These are phyloP conservation scores for Potamilus streckersoni DNA, from an alignment of 1,140 invertebrate species.

Conservation along the genomic window DNA sequence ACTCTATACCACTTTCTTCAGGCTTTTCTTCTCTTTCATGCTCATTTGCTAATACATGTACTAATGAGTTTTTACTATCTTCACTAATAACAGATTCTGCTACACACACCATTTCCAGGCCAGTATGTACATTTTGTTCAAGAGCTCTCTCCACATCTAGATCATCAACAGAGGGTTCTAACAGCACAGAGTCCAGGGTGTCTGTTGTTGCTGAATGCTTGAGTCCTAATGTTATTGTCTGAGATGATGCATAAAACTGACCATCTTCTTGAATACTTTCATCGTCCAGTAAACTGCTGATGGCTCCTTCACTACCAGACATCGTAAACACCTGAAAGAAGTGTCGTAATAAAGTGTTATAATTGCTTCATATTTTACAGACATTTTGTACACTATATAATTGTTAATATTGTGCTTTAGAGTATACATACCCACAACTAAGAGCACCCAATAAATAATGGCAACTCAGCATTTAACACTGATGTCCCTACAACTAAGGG, in stretches of 20 bases:
- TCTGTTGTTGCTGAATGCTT: conserved; percentile 57
- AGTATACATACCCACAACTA: no score
- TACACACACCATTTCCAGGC: not conserved
- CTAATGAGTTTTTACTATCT: not conserved
- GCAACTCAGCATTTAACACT: no score
- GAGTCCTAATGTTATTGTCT: conserved; percentile 1
- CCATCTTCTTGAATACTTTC: not conserved
- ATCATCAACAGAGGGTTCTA: conserved; percentile 49
- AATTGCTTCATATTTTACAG: no score
- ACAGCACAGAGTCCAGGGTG: conserved; percentile 58
- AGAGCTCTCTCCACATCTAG: conserved; percentile 36
- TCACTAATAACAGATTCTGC: not conserved
- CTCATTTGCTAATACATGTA: conserved; percentile 6
- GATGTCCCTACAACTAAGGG: no score
- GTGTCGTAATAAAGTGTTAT: no score
- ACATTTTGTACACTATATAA: no score
- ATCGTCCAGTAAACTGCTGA: not conserved
- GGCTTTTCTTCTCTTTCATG: not conserved
- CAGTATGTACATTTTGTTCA: conserved; percentile 5
- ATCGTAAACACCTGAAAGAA: no score
- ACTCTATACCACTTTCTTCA: no score
- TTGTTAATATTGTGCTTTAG: no score
- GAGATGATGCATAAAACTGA: not conserved
- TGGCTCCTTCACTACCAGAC: no score
- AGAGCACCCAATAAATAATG: no score